These are phyloP conservation scores for Melanotaenia maccullochi DNA, from an alignment of 2,797 vertebrate genomes.

Conservation along the genomic window DNA sequence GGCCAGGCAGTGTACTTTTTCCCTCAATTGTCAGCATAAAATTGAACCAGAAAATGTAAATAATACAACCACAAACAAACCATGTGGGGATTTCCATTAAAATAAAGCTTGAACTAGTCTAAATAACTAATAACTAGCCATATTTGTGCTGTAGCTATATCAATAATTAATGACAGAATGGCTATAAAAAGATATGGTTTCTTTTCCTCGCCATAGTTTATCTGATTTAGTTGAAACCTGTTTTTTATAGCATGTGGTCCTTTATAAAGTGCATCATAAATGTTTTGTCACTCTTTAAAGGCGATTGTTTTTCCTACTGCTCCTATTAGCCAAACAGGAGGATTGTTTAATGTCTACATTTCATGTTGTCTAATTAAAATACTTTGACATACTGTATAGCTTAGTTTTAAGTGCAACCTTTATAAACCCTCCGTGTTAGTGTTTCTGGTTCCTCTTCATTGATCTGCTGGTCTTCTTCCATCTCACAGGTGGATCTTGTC, in stretches of 20 bases:
- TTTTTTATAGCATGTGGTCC: neutral
- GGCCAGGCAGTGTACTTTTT: neutral
- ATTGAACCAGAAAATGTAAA: neutral
- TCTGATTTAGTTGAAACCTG: constrained; percentile 6
- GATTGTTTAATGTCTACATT: constrained; percentile 1
- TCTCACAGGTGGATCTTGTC: constrained; percentile 72
- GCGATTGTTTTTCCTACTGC: neutral
- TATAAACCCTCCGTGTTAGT: constrained; percentile 3
- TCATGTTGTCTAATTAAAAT: neutral
- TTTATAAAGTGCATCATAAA: constrained; percentile 3
- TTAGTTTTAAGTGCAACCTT: neutral
- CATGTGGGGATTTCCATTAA: neutral
- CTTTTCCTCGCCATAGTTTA: constrained; percentile 18
- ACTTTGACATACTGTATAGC: neutral
- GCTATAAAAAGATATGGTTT: constrained; percentile 21
- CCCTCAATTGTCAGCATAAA: neutral
- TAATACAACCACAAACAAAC: neutral
- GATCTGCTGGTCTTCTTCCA: constrained; percentile 51
- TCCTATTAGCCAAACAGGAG: neutral
- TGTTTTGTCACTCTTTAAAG: neutral
- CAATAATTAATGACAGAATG: constrained; percentile 42
- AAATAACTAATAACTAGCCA: neutral
- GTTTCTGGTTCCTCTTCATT: constrained; percentile 29
- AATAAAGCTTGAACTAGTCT: neutral
- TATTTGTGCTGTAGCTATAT: constrained; percentile 8